Evolutionary conservation across 2,113 vertebrate genomes (phyloP), one percentile per base, ranked within the genome.

Genomic region (Lophius piscatorius): DNA sequence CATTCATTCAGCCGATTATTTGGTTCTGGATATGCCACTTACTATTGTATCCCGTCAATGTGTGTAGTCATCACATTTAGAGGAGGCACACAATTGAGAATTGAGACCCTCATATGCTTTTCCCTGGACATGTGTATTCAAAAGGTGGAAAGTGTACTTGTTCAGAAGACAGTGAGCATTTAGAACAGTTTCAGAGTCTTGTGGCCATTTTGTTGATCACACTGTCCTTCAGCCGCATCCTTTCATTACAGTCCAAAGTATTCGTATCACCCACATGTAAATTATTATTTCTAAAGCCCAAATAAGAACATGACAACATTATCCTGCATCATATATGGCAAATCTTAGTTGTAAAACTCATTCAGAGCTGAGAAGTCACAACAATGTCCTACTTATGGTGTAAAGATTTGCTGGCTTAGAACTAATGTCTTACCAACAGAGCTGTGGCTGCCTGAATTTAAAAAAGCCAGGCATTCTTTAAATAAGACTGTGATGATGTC

Each of bases 1-100:
- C 84, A 84, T 88, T 88, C 83, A 87, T 87, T 83, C 84, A 81
- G 82, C 84, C 83, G 86, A 83, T 89, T 84, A 87, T 89, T 84
- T 72, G 81, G 83, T 82, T 66, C 73, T 57, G 34, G 83, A 76
- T 78, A 78, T 74, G 82, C 84, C 77, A 80, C 84, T 86, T 87
- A 87, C 63, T 66, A 71, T 78, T 82, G 81, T 83, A 79, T 46
- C 1, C 42, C 42, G 44, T 35, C 67, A 57, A 66, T 84, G 82
- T 82, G 83, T 86, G 86, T 64, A 83, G 82, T 86, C 80, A 70
- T 84, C 86, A 81, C 79, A 71, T 89, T 84, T 78, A 50, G 81
- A 78, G 48, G 63, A 73, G 78, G 69, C 73, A 49, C 77, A 80
- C 77, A 78, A 82, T 81, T 23, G 67, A 80, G 75, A 80, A 52